A percentile compares a stretch with the other conserved stretches of the same genome.
Conservation (phyloP, 2,888 invertebrate genomes). For the Pyrrhia umbra region DNA sequence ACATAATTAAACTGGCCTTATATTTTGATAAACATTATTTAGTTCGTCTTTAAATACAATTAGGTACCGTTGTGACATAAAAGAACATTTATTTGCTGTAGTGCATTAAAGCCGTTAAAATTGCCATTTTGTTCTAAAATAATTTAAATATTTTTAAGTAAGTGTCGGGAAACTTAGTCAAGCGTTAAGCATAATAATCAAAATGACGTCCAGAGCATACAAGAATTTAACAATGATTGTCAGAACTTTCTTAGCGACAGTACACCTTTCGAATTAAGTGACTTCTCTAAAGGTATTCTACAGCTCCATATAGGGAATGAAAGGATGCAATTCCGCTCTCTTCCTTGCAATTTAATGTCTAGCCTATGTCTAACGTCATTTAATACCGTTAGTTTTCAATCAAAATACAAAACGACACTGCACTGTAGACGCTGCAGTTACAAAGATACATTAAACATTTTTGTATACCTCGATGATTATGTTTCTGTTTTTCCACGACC, state of each 20-base stretch:
- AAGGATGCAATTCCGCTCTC: slow-evolving; percentile 32
- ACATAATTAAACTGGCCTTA: too few species aligned
- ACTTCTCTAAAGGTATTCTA: slow-evolving; percentile 23
- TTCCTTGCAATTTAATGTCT: slow-evolving; percentile 35
- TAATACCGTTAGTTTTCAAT: slow-evolving; percentile 16
- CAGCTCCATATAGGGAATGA: slow-evolving; percentile 9
- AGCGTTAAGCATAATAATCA: too few species aligned
- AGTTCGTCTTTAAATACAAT: too few species aligned
- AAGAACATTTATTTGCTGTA: too few species aligned
- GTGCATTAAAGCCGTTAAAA: too few species aligned
- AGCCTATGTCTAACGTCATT: not conserved
- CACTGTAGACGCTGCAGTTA: slow-evolving; percentile 8
- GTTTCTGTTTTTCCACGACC: slow-evolving; percentile 6
- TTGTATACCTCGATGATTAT: slow-evolving; percentile 12
- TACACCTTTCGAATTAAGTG: slow-evolving; percentile 25
- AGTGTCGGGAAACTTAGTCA: too few species aligned
- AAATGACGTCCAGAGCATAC: too few species aligned
- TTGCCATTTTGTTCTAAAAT: too few species aligned
- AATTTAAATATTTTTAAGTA: too few species aligned
- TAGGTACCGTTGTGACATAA: too few species aligned
- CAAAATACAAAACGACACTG: slow-evolving; percentile 1
- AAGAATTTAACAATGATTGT: slow-evolving; percentile 8
- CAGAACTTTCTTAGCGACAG: not conserved
- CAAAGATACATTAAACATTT: slow-evolving; percentile 6
- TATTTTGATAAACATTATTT: too few species aligned